Conservation (phyloP, 2,113 vertebrate species). For the Bombycilla garrulus region DNA sequence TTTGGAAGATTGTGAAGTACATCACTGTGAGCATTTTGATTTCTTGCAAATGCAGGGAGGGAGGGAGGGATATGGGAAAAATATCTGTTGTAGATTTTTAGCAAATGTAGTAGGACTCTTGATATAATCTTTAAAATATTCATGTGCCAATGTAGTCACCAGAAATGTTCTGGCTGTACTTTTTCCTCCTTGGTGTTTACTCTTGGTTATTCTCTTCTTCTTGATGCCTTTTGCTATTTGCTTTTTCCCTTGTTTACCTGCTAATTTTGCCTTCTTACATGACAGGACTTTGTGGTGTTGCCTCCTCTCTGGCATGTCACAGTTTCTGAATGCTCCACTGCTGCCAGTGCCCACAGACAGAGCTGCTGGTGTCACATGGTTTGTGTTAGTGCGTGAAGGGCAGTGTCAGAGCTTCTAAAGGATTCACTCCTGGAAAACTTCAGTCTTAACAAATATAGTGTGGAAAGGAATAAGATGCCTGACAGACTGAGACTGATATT, state of each 20-base stretch:
- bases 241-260: not conserved
- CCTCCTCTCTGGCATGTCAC: not conserved
- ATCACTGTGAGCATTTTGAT: not conserved
- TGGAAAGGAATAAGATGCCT: not conserved
- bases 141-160: not conserved
- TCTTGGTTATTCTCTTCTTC: not conserved
- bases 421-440: not conserved
- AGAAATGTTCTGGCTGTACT: rapidly evolving
- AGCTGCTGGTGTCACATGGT: not conserved
- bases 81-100: not conserved
- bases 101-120: not conserved
- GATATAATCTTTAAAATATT: not conserved
- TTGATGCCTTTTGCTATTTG: not conserved
- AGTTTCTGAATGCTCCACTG: not conserved
- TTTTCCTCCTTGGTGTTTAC: not conserved
- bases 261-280: not conserved
- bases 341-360: rapidly evolving
- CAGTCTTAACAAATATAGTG: not conserved
- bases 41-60: not conserved
- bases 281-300: not conserved
- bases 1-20: not conserved
- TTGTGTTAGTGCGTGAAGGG: not conserved
- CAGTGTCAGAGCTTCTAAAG: not conserved
- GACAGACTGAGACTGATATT: not conserved
- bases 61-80: not conserved